Base-by-base conservation (phyloP, 2,113 vertebrate species). In the Bubalus kerabau region DNA sequence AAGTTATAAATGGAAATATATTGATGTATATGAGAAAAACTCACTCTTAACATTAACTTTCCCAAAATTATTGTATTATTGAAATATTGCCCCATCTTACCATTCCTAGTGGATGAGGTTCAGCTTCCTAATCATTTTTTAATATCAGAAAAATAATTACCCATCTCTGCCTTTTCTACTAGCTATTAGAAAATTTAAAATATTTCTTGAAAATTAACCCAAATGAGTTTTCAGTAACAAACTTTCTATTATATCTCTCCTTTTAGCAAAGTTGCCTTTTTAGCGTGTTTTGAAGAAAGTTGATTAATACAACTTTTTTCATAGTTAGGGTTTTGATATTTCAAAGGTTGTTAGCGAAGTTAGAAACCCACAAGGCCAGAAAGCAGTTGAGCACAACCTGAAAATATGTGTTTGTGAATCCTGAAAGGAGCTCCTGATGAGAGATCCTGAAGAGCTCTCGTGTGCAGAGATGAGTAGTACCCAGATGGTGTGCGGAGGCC, bases 141-240 rank as follows among this genome's bases (percentile, higher is more conserved):
- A 92, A 59, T 91, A 84, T 6, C 59, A 90, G 16, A n/a, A 96
- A 95, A 96, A 59, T 96, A 94, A 95, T 85, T 93, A 17, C 48
- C 64, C 32, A 12, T 52, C 43, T 90, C 64, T 81, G 40, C 26
- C 59, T 76, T 87, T 92, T 59, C 24, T 43, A 28, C 52, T 80
- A 64, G 43, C 48, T 11, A 74, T 87, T 90, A 88, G 32, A 83
- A 93, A 40, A 86, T 26, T 83, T 19, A 40, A 88, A 97, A n/a
- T 23, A 9, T 93, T 91, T 93, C 54, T n/a, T 89, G 4, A 87
- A 90, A 94, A 92, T 92, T 60, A 91, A 46, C 23, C 54, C 30
- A 84, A 93, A 57, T 85, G 54, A 76, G 26, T 94, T 91, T 88
- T 32, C 54, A 94, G 82, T 91, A 52, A 40, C 48, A 82, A 87